These are phyloP conservation scores for Pristionchus pacificus DNA, from an alignment of 1,140 invertebrate genomes.

Conservation along the genomic window DNA sequence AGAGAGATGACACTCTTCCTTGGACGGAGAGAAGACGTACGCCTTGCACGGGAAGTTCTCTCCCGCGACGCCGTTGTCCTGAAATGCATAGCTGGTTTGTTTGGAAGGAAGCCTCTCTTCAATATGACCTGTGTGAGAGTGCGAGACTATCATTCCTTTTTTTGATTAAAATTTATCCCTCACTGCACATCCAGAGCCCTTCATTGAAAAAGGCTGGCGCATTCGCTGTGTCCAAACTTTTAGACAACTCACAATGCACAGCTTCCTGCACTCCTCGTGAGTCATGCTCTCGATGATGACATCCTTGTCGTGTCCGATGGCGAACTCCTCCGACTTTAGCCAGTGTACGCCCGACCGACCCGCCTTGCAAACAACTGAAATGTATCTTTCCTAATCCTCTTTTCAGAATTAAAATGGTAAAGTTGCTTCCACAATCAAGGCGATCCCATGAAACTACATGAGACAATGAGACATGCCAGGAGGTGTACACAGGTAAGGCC, in stretches of 20 bases:
- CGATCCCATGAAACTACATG: too few species aligned
- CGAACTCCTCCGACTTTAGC: conserved; percentile 47
- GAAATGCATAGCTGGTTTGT: conserved; percentile 14
- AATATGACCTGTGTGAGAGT: too few species aligned
- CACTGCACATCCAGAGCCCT: too few species aligned
- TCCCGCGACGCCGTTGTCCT: conserved; percentile 45
- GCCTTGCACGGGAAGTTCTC: conserved; percentile 52
- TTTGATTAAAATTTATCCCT: too few species aligned
- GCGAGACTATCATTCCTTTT: too few species aligned
- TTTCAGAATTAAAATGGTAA: too few species aligned
- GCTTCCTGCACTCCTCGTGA: conserved; percentile 45
- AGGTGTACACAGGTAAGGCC: too few species aligned
- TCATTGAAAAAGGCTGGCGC: too few species aligned
- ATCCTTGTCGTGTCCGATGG: conserved; percentile 43
- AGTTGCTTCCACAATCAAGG: too few species aligned
- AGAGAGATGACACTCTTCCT: conserved; percentile 46
- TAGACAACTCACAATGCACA: conserved; percentile 45
- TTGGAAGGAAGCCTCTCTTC: not conserved
- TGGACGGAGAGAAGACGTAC: conserved; percentile 46
- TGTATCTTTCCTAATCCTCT: not conserved
- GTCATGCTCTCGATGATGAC: conserved; percentile 43
- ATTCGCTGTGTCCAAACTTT: too few species aligned
- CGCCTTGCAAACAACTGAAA: conserved; percentile 42
- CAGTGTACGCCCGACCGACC: conserved; percentile 41
- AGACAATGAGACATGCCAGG: too few species aligned